Percentiles rank a stretch among this genome's conserved stretches.
phyloP scores from a whole-genome alignment of 2,113 vertebrate genomes.

The Nymphicus hollandicus region DNA sequence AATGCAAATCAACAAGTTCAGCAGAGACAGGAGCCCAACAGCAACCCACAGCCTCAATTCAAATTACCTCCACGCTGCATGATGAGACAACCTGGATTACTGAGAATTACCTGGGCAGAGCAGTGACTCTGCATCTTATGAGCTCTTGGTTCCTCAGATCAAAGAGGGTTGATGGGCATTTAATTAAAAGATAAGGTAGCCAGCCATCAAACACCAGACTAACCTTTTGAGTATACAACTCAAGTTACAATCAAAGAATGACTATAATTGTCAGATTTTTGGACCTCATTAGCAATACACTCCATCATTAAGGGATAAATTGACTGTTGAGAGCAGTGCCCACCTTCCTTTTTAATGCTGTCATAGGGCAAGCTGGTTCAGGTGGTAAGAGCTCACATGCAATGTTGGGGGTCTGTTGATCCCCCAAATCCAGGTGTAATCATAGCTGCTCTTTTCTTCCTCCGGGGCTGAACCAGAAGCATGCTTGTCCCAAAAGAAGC shows the following conservation, averaged over 20 bases:
- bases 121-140: slow-evolving; percentile 11
- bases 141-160: background rate
- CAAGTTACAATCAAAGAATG: slow-evolving; percentile 20
- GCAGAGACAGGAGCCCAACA: background rate
- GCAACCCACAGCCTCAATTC: background rate
- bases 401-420: background rate
- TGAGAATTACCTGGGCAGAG: slow-evolving; percentile 1
- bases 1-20: slow-evolving; percentile 61
- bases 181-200: slow-evolving; percentile 50
- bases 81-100: slow-evolving; percentile 18
- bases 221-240: slow-evolving; percentile 1
- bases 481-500: background rate
- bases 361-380: background rate
- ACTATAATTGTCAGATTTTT: slow-evolving; percentile 12
- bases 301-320: background rate
- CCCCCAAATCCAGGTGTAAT: background rate
- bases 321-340: background rate
- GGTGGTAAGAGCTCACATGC: background rate
- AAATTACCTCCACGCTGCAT: background rate
- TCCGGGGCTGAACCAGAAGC: background rate
- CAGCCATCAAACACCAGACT: slow-evolving; percentile 6
- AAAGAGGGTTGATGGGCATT: slow-evolving; percentile 7
- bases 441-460: background rate
- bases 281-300: background rate
- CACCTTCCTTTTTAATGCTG: background rate